phyloP scores from a whole-genome alignment of 2,113 vertebrate genomes.

The Acrocephalus arundinaceus region DNA sequence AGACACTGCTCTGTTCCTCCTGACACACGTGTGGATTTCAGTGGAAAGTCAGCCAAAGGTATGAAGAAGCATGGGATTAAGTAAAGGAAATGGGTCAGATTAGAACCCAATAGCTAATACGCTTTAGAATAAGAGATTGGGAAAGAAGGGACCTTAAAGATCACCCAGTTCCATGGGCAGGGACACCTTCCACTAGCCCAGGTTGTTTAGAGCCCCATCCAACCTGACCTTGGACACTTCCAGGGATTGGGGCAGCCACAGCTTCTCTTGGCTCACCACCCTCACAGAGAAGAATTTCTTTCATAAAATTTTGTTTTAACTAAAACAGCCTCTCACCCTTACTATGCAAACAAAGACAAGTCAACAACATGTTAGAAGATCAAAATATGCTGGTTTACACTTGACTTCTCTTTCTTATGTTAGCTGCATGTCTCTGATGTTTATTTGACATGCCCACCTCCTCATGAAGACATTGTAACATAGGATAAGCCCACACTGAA shows the following conservation, averaged over 20 bases:
- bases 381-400: not conserved
- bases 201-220: not conserved
- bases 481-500: not conserved
- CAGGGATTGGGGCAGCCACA: not conserved
- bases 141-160: not conserved
- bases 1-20: not conserved
- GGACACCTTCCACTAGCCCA: not conserved
- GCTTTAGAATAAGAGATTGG: not conserved
- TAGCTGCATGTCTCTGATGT: not conserved
- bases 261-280: accelerated
- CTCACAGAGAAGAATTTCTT: not conserved
- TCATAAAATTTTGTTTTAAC: not conserved
- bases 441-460: not conserved
- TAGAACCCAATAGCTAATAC: not conserved
- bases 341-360: not conserved
- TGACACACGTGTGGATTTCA: not conserved
- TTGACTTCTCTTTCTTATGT: not conserved
- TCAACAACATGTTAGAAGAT: not conserved
- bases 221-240: accelerated
- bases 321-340: not conserved
- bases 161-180: not conserved
- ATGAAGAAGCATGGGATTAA: not conserved
- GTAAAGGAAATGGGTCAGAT: not conserved
- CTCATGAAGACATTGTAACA: not conserved
- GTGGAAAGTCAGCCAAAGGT: not conserved